These are phyloP conservation scores for Tinamus major DNA, from an alignment of 2,797 vertebrate genomes.

Conservation along the genomic window DNA sequence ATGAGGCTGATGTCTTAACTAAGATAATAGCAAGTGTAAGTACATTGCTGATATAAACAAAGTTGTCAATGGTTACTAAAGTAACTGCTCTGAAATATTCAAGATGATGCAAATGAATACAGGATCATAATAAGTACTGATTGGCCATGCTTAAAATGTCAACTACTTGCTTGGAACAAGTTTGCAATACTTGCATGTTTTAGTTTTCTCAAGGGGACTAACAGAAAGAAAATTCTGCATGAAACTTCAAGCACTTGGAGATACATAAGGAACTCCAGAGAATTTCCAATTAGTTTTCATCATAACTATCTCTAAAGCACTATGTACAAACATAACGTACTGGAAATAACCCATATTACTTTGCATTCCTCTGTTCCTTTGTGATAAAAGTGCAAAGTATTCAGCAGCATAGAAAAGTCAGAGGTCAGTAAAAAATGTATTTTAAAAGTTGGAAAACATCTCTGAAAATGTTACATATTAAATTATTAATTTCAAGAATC, in stretches of 20 bases:
- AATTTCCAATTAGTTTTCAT: conserved; percentile 35
- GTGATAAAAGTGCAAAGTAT: neutral
- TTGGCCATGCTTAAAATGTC: neutral
- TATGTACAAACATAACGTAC: neutral
- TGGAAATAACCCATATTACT: neutral
- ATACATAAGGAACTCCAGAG: neutral
- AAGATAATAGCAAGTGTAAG: neutral
- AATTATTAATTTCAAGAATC: neutral
- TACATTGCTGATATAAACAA: neutral
- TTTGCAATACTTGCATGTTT: neutral
- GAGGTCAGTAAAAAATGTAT: neutral
- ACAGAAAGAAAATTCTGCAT: neutral
- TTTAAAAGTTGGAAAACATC: neutral
- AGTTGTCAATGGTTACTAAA: neutral
- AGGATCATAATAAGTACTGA: neutral
- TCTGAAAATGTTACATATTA: neutral
- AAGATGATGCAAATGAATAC: neutral
- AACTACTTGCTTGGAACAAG: neutral
- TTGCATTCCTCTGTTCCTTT: neutral
- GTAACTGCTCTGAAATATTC: neutral
- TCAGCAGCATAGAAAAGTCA: neutral
- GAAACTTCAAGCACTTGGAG: neutral
- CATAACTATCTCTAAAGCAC: neutral
- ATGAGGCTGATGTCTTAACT: neutral
- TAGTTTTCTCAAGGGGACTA: neutral